These are phyloP conservation scores for Poecilus cupreus DNA, from an alignment of 2,888 invertebrate species.

Conservation along the genomic window DNA sequence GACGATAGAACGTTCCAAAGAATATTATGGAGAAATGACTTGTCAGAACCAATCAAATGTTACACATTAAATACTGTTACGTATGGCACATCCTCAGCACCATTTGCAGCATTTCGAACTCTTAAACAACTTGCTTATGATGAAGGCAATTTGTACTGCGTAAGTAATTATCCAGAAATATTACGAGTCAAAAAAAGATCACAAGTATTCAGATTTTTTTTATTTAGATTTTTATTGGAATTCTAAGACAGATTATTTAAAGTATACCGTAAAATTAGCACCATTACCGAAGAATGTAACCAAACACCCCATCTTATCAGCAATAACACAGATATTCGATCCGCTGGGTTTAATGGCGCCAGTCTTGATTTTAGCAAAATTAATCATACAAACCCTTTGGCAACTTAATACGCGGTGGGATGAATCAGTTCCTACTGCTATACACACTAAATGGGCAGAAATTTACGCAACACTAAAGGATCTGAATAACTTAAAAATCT, in stretches of 20 bases:
- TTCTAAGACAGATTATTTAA: background rate
- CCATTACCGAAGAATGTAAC: constrained; percentile 54
- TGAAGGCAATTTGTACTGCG: background rate
- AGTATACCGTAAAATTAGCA: background rate
- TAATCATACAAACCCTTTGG: constrained; percentile 60
- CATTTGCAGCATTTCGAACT: constrained; percentile 5
- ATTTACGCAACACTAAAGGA: background rate
- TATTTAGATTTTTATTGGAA: constrained; percentile 14
- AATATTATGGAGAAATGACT: background rate
- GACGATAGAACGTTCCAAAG: constrained; percentile 54
- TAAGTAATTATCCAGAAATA: constrained; percentile 49
- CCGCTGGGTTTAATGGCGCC: constrained; percentile 60
- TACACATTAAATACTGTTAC: background rate
- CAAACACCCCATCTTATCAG: constrained; percentile 61
- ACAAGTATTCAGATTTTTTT: background rate
- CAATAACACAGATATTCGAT: constrained; percentile 60
- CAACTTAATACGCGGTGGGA: constrained; percentile 12
- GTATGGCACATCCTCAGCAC: constrained; percentile 2
- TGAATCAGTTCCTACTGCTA: constrained; percentile 1
- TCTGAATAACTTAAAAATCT: background rate
- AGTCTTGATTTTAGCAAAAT: constrained; percentile 60
- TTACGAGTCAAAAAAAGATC: background rate
- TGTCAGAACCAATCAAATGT: background rate
- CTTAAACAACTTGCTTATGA: constrained; percentile 53
- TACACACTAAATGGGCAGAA: background rate